Conservation (phyloP, 2,888 invertebrate genomes). For the Amblyjoppa fuscipennis region DNA sequence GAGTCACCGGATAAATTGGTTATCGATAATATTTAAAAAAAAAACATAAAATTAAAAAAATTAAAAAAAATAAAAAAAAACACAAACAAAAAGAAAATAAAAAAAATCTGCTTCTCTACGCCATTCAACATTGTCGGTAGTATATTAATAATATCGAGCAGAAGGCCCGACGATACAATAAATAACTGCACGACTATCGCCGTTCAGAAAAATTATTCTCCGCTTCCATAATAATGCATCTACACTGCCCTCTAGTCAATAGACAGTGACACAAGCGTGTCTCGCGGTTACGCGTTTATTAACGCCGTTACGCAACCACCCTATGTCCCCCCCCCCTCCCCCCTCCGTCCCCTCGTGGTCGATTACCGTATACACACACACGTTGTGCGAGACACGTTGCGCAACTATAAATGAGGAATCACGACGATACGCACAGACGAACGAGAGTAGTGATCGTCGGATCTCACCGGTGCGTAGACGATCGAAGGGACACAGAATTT, state of each 20-base stretch:
- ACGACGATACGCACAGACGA: not conserved
- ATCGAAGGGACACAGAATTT: not conserved
- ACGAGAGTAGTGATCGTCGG: not conserved
- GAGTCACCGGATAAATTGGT: not conserved
- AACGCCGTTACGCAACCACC: slow-evolving; percentile 50
- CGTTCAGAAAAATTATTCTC: not conserved
- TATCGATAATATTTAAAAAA: not conserved
- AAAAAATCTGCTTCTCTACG: not conserved
- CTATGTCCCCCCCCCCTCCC: not conserved
- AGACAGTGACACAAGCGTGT: slow-evolving; percentile 34
- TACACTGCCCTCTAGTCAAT: slow-evolving; percentile 11
- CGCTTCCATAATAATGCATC: slow-evolving; percentile 9
- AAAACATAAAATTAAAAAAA: not conserved
- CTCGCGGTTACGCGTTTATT: slow-evolving; percentile 54
- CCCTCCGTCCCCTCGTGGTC: not conserved
- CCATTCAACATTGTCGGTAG: not conserved
- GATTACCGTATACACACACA: not conserved
- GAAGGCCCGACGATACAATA: not conserved
- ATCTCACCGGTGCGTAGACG: not conserved
- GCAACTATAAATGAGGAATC: slow-evolving; percentile 36
- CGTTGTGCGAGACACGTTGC: slow-evolving; percentile 12
- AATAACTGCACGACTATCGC: not conserved
- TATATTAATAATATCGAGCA: not conserved
- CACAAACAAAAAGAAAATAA: too few relatives aligned
- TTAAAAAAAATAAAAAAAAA: not conserved